A percentile compares a stretch with the other conserved stretches of the same genome.
phyloP scores from a whole-genome alignment of 2,113 vertebrate genomes.

The Chitala chitala region DNA sequence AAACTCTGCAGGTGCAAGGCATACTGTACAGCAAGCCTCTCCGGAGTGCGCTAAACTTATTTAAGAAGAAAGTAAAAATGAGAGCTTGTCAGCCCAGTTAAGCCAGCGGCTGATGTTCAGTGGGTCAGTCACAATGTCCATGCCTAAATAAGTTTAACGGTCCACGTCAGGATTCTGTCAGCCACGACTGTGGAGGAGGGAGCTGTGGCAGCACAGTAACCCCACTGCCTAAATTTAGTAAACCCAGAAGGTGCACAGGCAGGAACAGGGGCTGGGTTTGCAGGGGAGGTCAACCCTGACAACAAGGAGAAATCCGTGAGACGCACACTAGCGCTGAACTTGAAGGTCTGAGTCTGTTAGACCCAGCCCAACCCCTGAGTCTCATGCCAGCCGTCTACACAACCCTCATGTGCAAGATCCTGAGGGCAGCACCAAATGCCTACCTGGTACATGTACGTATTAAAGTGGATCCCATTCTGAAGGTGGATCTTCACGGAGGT shows the following conservation, averaged over 20 bases:
- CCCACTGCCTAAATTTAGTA: neutral
- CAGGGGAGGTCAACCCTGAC: neutral
- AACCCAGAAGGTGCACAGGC: neutral
- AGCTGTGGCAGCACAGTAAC: neutral
- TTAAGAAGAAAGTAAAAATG: no score
- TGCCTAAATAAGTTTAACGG: no score
- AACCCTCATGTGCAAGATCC: neutral
- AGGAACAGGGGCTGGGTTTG: neutral
- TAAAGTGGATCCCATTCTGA: conserved; percentile 76
- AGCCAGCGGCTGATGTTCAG: no score
- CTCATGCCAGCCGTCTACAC: neutral
- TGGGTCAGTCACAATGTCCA: no score
- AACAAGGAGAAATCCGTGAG: neutral
- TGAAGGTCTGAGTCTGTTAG: neutral
- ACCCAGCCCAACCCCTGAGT: neutral
- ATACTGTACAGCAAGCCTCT: no score
- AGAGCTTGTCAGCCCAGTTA: no score
- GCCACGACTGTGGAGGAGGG: no score
- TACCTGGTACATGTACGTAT: conserved; percentile 82
- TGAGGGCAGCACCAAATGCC: conserved; percentile 3
- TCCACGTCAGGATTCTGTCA: no score
- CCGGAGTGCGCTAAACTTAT: no score
- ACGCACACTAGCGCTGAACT: no score
- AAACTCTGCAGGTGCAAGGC: no score
- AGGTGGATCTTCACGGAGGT: conserved; percentile 57